phyloP scores from a whole-genome alignment of 1,140 invertebrate genomes.

The Bombus vancouverensis region DNA sequence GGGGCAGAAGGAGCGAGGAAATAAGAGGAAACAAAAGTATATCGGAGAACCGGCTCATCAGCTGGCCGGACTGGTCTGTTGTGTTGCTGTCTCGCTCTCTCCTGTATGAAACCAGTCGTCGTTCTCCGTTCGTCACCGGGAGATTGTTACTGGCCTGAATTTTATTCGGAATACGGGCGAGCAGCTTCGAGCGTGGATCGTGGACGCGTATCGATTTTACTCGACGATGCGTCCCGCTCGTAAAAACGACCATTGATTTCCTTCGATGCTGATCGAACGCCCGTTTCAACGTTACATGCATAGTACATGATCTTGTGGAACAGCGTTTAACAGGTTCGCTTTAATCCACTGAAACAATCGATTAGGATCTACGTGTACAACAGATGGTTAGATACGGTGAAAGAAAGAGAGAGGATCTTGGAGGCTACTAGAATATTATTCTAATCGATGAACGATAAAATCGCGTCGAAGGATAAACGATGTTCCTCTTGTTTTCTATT shows the following conservation, averaged over 20 bases:
- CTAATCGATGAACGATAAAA: constrained; percentile 14
- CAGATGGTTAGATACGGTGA: not conserved
- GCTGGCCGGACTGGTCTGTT: constrained; percentile 80
- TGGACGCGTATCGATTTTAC: constrained; percentile 49
- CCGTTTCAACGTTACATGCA: not conserved
- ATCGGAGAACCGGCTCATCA: constrained; percentile 81
- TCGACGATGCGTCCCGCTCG: constrained; percentile 23
- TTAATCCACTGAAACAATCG: not conserved
- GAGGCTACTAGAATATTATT: constrained; percentile 14
- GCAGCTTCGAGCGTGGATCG: constrained; percentile 39
- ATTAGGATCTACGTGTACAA: not conserved
- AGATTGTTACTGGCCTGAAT: constrained; percentile 77
- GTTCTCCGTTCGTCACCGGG: constrained; percentile 60
- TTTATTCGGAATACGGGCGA: constrained; percentile 74
- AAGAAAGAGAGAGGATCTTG: not conserved
- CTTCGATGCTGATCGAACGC: not conserved
- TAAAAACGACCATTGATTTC: constrained; percentile 23
- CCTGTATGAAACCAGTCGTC: constrained; percentile 24
- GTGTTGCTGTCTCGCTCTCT: constrained; percentile 65
- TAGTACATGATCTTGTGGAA: not conserved
- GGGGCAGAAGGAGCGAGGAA: constrained; percentile 54
- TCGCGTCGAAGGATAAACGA: not conserved
- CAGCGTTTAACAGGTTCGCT: not conserved
- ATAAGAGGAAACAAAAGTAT: constrained; percentile 77
- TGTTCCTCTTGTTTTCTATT: not conserved